Percentiles rank a stretch among this genome's conserved stretches.
These are phyloP conservation scores for Hyperoplus immaculatus DNA, from an alignment of 2,797 vertebrate species.

Conservation along the genomic window DNA sequence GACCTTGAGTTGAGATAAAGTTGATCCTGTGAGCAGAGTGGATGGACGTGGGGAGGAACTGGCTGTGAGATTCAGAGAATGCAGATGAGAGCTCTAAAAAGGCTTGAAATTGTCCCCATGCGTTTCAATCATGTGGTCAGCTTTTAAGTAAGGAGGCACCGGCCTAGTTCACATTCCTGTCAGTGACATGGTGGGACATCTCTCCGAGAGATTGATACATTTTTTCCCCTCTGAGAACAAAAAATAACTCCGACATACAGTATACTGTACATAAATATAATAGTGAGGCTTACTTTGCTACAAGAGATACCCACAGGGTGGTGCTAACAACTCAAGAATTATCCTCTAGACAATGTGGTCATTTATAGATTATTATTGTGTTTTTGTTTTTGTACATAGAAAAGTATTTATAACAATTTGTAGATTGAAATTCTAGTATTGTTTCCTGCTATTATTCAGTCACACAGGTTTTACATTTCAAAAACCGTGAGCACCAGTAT, in stretches of 20 bases:
- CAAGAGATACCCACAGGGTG: conserved; percentile 54
- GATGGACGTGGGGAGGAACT: conserved; percentile 13
- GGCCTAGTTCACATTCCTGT: conserved; percentile 34
- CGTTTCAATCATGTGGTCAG: conserved; percentile 69
- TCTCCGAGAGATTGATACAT: neutral
- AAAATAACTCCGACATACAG: neutral
- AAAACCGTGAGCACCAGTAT: neutral
- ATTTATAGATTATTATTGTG: no score
- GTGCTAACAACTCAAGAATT: conserved; percentile 35
- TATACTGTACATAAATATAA: no score
- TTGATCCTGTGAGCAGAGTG: conserved; percentile 1
- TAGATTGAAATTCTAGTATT: neutral
- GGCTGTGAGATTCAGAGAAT: conserved; percentile 16
- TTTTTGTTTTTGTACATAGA: no score
- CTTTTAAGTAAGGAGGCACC: conserved; percentile 28
- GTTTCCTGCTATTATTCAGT: no score
- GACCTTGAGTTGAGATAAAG: conserved; percentile 22
- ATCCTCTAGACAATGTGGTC: neutral
- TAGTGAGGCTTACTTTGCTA: neutral
- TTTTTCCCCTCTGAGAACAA: neutral
- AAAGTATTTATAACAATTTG: no score
- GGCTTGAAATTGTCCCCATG: conserved; percentile 81
- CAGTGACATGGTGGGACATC: neutral
- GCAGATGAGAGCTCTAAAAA: conserved; percentile 36
- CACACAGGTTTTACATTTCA: neutral